Evolutionary conservation across 1,140 invertebrate species (phyloP), one percentile per base, ranked within the genome.

Genomic region (Amyelois transitella): DNA sequence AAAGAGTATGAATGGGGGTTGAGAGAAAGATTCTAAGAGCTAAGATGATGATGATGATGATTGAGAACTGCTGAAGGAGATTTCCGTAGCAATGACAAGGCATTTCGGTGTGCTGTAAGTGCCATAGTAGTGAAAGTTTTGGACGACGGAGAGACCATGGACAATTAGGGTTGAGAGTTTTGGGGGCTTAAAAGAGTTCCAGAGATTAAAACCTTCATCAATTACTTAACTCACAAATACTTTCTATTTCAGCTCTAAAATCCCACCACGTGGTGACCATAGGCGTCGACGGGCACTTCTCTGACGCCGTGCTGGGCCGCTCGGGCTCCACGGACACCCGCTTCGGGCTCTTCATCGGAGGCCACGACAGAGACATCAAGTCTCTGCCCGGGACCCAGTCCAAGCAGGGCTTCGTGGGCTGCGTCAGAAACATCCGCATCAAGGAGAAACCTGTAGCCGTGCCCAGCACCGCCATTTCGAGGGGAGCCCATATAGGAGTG

Each of bases 291-390:
- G 93, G 94, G 32, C 89, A 92, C 55, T 90, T 91, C 69, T 88
- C 91, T 2, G 78, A 92, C 52, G 87, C 93, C 6, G 91, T 92
- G 5, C 90, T 94, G n/a, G 94, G 95, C 12, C 90, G 90, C 44
- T 89, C 91, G 1, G 89, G 90, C 0, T 91, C 91, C 1, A 94
- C 96, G 0, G 92, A 96, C 59, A 97, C 97, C 0, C 94, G 92
- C 21, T 93, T 96, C 66, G 94, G 96, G 0, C 83, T 99, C 1
- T 99, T 94, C 79, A 90, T 99, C 65, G 98, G 98, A 25, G 97
- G 97, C 0, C 93, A 98, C 81, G 91, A 83, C 67, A 72, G 67
- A 19, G 66, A 51, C 12, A 89, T 88, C 61, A 77, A 69, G 60
- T 90, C 79, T 66, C 86, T 89, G 1, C 91, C 77, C 66, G 91